These are phyloP conservation scores for Criorhina ranunculi DNA, from an alignment of 2,888 invertebrate genomes.

Conservation along the genomic window DNA sequence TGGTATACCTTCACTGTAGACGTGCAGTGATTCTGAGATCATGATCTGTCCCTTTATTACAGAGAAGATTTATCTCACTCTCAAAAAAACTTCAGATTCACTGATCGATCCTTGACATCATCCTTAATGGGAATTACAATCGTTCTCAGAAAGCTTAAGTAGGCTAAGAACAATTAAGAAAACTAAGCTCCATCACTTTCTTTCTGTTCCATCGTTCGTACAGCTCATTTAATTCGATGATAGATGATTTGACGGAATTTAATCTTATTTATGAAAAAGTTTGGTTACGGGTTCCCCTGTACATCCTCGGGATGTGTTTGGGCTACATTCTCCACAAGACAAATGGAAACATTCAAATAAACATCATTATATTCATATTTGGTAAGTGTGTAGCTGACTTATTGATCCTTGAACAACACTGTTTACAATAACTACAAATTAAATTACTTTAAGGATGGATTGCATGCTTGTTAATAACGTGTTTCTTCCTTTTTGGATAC, in stretches of 20 bases:
- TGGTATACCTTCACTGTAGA: too few relatives aligned
- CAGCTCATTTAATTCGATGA: constrained; percentile 62
- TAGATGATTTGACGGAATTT: constrained; percentile 87
- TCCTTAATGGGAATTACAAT: too few relatives aligned
- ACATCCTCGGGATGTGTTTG: constrained; percentile 89
- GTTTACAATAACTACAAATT: constrained; percentile 6
- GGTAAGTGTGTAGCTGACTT: constrained; percentile 73
- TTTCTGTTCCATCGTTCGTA: neutral
- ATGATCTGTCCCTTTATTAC: too few relatives aligned
- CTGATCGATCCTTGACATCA: too few relatives aligned
- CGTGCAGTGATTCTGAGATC: too few relatives aligned
- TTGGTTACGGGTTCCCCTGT: constrained; percentile 90
- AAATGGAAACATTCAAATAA: constrained; percentile 84
- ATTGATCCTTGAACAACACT: neutral
- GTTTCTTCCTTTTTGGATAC: constrained; percentile 78
- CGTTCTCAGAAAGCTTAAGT: too few relatives aligned
- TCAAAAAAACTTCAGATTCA: too few relatives aligned
- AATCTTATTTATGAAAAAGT: constrained; percentile 90
- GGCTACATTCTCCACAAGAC: constrained; percentile 89
- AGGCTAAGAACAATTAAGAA: too few relatives aligned
- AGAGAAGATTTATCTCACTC: too few relatives aligned
- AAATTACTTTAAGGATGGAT: constrained; percentile 79
- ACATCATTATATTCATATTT: constrained; percentile 77
- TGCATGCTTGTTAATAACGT: constrained; percentile 76
- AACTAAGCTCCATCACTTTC: neutral